Evolutionary conservation across 2,888 invertebrate species (phyloP).

Genomic region (Hofmannophila pseudospretella): DNA sequence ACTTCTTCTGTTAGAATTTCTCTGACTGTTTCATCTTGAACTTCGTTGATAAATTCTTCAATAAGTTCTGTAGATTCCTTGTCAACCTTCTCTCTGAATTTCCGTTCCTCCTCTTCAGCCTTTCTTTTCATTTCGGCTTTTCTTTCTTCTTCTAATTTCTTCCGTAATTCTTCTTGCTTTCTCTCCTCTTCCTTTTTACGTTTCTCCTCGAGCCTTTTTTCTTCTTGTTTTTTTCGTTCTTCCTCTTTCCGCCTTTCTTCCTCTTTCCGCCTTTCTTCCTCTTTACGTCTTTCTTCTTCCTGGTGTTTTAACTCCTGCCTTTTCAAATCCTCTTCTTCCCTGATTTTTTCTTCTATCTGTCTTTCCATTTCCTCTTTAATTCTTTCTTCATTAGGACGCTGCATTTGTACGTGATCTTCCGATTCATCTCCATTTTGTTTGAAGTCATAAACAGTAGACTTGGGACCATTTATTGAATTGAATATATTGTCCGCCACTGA

Average conservation of each 20-base stretch:
- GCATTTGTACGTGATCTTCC: slow-evolving; percentile 15
- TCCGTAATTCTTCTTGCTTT: slow-evolving; percentile 44
- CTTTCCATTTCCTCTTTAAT: slow-evolving; percentile 32
- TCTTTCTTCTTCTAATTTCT: slow-evolving; percentile 51
- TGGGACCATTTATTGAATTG: slow-evolving; percentile 35
- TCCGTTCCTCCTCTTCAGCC: slow-evolving; percentile 47
- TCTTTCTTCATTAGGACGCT: slow-evolving; percentile 30
- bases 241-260: slow-evolving; percentile 23
- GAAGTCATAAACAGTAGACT: slow-evolving; percentile 48
- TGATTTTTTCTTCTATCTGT: slow-evolving; percentile 25
- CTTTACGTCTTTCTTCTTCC: slow-evolving; percentile 22
- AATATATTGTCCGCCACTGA: slow-evolving; percentile 56
- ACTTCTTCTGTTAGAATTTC: slow-evolving; percentile 47
- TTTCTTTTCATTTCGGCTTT: slow-evolving; percentile 48
- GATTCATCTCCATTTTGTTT: slow-evolving; percentile 31
- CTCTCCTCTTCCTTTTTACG: slow-evolving; percentile 47
- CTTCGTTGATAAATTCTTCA: slow-evolving; percentile 48
- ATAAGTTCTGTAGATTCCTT: slow-evolving; percentile 48
- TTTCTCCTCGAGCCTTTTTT: slow-evolving; percentile 34
- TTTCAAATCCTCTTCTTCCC: slow-evolving; percentile 30
- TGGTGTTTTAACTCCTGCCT: slow-evolving; percentile 23
- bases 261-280: slow-evolving; percentile 16
- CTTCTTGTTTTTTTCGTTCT: slow-evolving; percentile 32
- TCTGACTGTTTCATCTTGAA: slow-evolving; percentile 40
- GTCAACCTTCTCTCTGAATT: slow-evolving; percentile 51